phyloP scores from a whole-genome alignment of 2,797 vertebrate species.

The Aldrovandia affinis region DNA sequence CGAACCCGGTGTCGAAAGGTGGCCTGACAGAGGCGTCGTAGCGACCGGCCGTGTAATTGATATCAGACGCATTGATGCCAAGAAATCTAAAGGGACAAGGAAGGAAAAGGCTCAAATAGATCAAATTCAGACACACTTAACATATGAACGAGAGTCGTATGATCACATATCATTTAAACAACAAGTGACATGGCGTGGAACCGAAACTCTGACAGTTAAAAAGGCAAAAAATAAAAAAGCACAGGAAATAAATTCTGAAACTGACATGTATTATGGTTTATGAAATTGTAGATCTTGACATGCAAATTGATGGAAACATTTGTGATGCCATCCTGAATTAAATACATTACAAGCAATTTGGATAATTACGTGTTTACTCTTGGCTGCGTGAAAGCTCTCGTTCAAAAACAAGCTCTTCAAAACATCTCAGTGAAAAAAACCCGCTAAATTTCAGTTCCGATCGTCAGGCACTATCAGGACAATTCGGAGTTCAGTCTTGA shows the following conservation, averaged over 20 bases:
- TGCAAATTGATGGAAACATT: constrained; percentile 49
- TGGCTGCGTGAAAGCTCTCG: constrained; percentile 31
- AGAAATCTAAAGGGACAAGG: constrained; percentile 78
- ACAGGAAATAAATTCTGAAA: constrained; percentile 8
- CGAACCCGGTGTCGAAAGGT: constrained; percentile 88
- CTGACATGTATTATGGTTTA: constrained; percentile 43
- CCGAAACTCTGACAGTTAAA: constrained; percentile 2
- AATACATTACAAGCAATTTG: constrained; percentile 54
- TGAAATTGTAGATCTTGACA: constrained; percentile 56
- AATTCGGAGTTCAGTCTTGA: constrained; percentile 59
- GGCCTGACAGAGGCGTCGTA: constrained; percentile 81
- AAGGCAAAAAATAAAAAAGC: constrained; percentile 15
- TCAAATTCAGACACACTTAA: constrained; percentile 47
- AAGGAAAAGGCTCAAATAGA: constrained; percentile 51
- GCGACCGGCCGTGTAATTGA: constrained; percentile 89
- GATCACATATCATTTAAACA: not conserved
- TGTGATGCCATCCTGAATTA: constrained; percentile 43
- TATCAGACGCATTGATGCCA: constrained; percentile 93
- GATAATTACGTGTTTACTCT: constrained; percentile 53
- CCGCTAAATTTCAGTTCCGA: constrained; percentile 54
- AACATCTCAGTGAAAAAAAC: constrained; percentile 41
- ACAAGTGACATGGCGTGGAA: not conserved
- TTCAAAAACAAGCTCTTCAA: constrained; percentile 37
- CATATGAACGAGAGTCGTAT: constrained; percentile 49
- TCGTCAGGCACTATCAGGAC: constrained; percentile 41